Conservation (phyloP, 1,140 invertebrate genomes). For the Thrips palmi region DNA sequence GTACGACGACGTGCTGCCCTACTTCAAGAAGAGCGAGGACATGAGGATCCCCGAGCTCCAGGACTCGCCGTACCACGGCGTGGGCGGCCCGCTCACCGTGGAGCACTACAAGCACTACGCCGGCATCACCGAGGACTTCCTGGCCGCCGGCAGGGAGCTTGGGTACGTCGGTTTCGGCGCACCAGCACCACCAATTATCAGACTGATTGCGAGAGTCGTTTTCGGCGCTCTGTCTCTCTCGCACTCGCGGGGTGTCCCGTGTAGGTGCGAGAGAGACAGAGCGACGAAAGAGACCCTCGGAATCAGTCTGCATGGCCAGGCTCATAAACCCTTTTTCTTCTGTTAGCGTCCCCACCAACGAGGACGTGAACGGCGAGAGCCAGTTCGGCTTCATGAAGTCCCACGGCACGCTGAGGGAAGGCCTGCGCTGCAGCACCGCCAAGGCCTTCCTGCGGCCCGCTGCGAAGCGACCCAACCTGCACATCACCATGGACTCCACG, state of each 20-base stretch:
- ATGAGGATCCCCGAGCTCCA: conserved; percentile 19
- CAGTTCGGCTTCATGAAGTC: conserved; percentile 19
- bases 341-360: too few species aligned
- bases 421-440: conserved; percentile 32
- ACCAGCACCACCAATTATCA: too few species aligned
- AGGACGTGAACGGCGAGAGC: conserved; percentile 20
- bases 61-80: conserved; percentile 22
- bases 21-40: conserved; percentile 30
- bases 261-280: too few species aligned
- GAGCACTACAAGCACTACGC: conserved; percentile 15
- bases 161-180: too few species aligned
- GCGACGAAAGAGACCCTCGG: too few species aligned
- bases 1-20: conserved; percentile 35
- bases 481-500: conserved; percentile 30
- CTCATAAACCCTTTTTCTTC: too few species aligned
- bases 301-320: too few species aligned
- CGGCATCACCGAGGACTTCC: conserved; percentile 23
- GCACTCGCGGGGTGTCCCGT: too few species aligned
- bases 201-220: too few species aligned
- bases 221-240: too few species aligned
- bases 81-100: conserved; percentile 16
- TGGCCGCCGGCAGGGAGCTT: conserved; percentile 28
- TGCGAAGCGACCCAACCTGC: conserved; percentile 30
- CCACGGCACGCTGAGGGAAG: conserved; percentile 29
- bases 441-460: conserved; percentile 34